These are phyloP conservation scores for Gobio gobio DNA, from an alignment of 2,113 vertebrate genomes.

Conservation along the genomic window DNA sequence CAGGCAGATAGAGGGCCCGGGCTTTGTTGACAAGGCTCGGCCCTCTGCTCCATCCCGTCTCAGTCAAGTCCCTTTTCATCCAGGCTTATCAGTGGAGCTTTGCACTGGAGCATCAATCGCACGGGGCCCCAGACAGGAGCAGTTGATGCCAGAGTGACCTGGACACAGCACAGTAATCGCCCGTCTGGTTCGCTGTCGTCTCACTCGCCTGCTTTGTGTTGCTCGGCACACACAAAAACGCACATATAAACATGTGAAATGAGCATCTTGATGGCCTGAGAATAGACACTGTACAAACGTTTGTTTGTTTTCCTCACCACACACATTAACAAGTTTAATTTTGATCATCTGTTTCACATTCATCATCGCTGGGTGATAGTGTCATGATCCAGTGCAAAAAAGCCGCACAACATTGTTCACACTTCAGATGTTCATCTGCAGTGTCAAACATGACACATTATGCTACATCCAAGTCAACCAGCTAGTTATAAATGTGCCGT, in stretches of 20 bases:
- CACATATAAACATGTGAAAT: constrained; percentile 29
- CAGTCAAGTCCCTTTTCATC: constrained; percentile 54
- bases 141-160: constrained; percentile 46
- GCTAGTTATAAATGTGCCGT: constrained; percentile 8
- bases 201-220: constrained; percentile 45
- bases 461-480: background rate
- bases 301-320: background rate
- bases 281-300: constrained; percentile 27
- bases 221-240: constrained; percentile 18
- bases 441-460: constrained; percentile 2
- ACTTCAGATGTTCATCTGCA: background rate
- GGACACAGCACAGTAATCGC: constrained; percentile 44
- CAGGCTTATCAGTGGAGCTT: constrained; percentile 64
- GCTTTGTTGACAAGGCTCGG: constrained; percentile 23
- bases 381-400: background rate
- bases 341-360: constrained; percentile 2
- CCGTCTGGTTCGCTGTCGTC: constrained; percentile 17
- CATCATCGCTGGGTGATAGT: constrained; percentile 8
- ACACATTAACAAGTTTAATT: constrained; percentile 19
- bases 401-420: background rate
- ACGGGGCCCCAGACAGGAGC: constrained; percentile 50
- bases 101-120: constrained; percentile 58
- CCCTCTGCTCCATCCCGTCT: constrained; percentile 43
- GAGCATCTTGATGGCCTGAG: constrained; percentile 11
- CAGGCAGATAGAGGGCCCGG: constrained; percentile 54